Evolutionary conservation across 2,888 invertebrate genomes (phyloP).

Genomic region (Papilio elwesi): DNA sequence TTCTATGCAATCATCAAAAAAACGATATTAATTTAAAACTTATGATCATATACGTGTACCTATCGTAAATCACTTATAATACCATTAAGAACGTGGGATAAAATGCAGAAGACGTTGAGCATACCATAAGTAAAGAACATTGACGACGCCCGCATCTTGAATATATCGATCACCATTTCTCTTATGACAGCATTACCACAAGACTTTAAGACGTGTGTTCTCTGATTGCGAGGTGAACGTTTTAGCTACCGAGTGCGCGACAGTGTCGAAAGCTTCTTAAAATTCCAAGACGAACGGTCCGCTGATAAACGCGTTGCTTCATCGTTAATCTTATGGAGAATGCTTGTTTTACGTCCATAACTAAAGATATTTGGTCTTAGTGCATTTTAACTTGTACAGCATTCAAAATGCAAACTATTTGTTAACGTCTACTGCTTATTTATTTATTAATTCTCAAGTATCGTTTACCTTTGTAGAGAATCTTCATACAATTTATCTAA

Average conservation of each 20-base stretch:
- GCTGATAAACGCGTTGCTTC: slow-evolving; percentile 54
- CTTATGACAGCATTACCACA: slow-evolving; percentile 55
- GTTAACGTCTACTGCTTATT: background rate
- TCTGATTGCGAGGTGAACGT: slow-evolving; percentile 58
- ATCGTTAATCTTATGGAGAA: slow-evolving; percentile 52
- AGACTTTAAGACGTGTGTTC: slow-evolving; percentile 58
- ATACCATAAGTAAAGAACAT: slow-evolving; percentile 38
- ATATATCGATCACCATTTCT: slow-evolving; percentile 59
- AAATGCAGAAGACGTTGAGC: background rate
- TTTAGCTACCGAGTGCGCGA: slow-evolving; percentile 59
- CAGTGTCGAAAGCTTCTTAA: slow-evolving; percentile 55
- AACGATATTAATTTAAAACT: background rate
- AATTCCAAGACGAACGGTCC: slow-evolving; percentile 52
- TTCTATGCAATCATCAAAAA: background rate
- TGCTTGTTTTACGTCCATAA: slow-evolving; percentile 44
- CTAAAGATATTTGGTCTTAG: slow-evolving; percentile 20
- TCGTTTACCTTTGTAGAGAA: too few relatives aligned
- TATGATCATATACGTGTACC: slow-evolving; percentile 38
- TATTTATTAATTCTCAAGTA: too few relatives aligned
- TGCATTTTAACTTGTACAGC: background rate
- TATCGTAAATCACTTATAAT: background rate
- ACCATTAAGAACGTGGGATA: background rate
- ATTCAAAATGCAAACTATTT: background rate
- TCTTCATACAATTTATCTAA: too few relatives aligned
- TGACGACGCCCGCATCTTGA: slow-evolving; percentile 43